A percentile compares a stretch with the other conserved stretches of the same genome.
These are phyloP conservation scores for Watsonalla cultraria DNA, from an alignment of 2,888 invertebrate species.

Conservation along the genomic window DNA sequence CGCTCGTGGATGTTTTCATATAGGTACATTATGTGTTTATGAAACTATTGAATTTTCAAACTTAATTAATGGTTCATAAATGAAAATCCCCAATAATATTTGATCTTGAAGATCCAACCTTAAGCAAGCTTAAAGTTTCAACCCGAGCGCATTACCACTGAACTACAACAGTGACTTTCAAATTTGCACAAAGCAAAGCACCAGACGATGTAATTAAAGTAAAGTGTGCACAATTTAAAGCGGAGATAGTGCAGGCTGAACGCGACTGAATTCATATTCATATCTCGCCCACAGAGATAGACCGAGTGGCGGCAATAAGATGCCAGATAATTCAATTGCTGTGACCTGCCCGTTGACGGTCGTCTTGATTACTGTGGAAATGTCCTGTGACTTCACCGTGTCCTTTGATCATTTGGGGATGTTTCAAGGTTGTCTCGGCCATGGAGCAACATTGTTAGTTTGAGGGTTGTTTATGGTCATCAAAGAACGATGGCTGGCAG, in stretches of 20 bases:
- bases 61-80: too few relatives aligned
- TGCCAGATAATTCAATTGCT: conserved; percentile 25
- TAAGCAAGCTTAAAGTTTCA: too few relatives aligned
- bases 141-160: not conserved
- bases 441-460: too few relatives aligned
- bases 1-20: too few relatives aligned
- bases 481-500: too few relatives aligned
- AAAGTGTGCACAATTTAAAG: conserved; percentile 3
- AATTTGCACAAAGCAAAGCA: not conserved
- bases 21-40: too few relatives aligned
- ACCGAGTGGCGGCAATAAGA: conserved; percentile 14
- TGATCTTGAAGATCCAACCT: too few relatives aligned
- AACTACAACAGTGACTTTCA: not conserved
- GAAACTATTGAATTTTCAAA: too few relatives aligned
- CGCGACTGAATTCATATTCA: conserved; percentile 29
- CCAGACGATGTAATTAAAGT: conserved; percentile 2
- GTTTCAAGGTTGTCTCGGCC: too few relatives aligned
- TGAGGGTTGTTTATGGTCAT: too few relatives aligned
- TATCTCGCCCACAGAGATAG: conserved; percentile 24
- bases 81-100: too few relatives aligned
- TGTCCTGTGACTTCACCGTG: conserved; percentile 2
- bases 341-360: conserved; percentile 7
- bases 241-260: not conserved
- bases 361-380: conserved; percentile 9
- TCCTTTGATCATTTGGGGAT: too few relatives aligned